Evolutionary conservation across 2,113 vertebrate genomes (phyloP), one percentile per base, ranked within the genome.

Genomic region (Sphaerodactylus townsendi): DNA sequence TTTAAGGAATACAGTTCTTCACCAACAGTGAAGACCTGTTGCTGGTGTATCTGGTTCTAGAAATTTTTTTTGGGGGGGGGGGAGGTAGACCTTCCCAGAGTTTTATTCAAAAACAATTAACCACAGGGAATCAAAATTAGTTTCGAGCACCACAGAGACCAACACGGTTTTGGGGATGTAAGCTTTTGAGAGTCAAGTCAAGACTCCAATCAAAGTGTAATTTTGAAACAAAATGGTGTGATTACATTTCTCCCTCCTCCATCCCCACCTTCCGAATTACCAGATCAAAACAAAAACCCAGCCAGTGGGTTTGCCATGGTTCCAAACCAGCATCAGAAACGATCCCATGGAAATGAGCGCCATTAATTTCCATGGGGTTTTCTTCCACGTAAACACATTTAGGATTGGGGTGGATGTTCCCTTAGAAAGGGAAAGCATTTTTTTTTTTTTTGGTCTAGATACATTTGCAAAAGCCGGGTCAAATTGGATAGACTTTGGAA

Each of bases 1-100:
- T 73, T 48, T 3, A 17, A 33, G 50, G 88, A 90, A 92, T 89
- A 92, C 91, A 93, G 94, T 94, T 92, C 82, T 86, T 91, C 88
- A 85, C 53, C 75, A 91, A 79, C 71, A 75, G 92, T 88, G 90
- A 90, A 91, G 91, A 84, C 85, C 86, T 86, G 87, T 78, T 89
- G 86, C 79, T 86, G 77, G 74, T 83, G 85, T 85, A 83, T 80
- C 66, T 79, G 53, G 46, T 72, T 81, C 83, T 80, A 77, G 93
- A 87, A 79, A 41, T 5, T 8, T 50, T 44, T 88, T 87, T 87
- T 88, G 73, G n/a, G n/a, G n/a, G n/a, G n/a, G n/a, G n/a, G n/a
- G n/a, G n/a, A n/a, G n/a, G 37, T 77, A 66, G 87, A 41, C 46
- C 59, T 77, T 7, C 37, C 90, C 79, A 82, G 87, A 10, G 0